Evolutionary conservation across 2,797 vertebrate genomes (phyloP), one percentile per base, ranked within the genome.

Genomic region (Gephyroberyx darwinii): DNA sequence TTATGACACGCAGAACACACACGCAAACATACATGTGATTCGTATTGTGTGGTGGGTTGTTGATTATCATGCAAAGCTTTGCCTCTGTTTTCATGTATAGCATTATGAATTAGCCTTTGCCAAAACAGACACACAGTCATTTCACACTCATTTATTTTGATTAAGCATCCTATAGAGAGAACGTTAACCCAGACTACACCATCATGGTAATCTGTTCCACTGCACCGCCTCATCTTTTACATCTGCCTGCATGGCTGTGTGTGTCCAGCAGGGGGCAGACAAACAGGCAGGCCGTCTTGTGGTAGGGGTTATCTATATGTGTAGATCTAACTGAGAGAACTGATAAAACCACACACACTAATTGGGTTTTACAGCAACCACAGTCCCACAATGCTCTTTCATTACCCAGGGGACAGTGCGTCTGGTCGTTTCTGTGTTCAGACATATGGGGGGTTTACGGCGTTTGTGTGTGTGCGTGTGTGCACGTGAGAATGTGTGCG

Each of bases 301-400:
- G 65, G 57, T 80, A 69, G 84, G 74, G 77, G 74, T 89, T 92
- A 89, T 91, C 89, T 82, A 55, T 84, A 33, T 75, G 67, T 79
- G 80, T 82, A 83, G 78, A 81, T 88, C 81, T 88, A 82, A 73
- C 70, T 50, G 71, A 79, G 74, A 76, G 68, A 84, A 74, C 86
- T 84, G 87, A 90, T 91, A 85, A 90, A 86, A 87, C 74, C 78
- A 47, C 84, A 37, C 74, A 81, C 86, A 75, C 91, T 93, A 92
- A 94, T 93, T 93, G 91, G 90, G 89, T 92, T 93, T 91, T 91
- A 90, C 88, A 86, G 87, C 83, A 79, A 74, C 77, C 83, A 64
- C 85, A 78, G 78, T 85, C 80, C 87, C 83, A 82, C 88, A 84
- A 77, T 88, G 85, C 80, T 89, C 85, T 86, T 90, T 88, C 88